Evolutionary conservation across 2,888 invertebrate genomes (phyloP).

Genomic region (Adelognathus sp.): DNA sequence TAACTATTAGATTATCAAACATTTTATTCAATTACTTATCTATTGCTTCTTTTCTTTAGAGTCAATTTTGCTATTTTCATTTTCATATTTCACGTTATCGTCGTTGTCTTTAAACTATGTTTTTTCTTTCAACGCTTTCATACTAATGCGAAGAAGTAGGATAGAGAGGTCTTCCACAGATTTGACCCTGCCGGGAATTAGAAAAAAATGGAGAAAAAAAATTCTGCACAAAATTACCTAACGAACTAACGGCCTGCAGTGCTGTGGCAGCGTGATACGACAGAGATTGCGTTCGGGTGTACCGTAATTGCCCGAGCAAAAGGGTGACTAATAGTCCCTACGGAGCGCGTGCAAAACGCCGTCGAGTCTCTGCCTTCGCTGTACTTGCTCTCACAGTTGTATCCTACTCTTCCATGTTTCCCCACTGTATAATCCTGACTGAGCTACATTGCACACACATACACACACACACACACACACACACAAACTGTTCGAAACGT

Average conservation of each 20-base stretch:
- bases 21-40: not conserved
- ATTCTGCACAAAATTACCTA: not conserved
- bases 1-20: constrained; percentile 39
- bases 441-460: too few species aligned
- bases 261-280: constrained; percentile 12
- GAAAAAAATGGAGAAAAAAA: not conserved
- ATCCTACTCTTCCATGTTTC: not conserved
- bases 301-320: constrained; percentile 65
- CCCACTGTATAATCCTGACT: not conserved
- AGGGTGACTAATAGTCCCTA: constrained; percentile 66
- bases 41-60: not conserved
- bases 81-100: not conserved
- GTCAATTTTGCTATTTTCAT: not conserved
- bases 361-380: constrained; percentile 13
- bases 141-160: not conserved
- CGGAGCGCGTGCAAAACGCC: constrained; percentile 29
- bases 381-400: not conserved
- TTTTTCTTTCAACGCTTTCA: not conserved
- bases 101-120: not conserved
- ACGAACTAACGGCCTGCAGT: constrained; percentile 25
- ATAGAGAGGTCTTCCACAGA: constrained; percentile 19
- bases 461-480: too few species aligned
- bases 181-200: not conserved
- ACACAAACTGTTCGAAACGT: too few species aligned
- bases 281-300: constrained; percentile 61